A percentile compares a stretch with the other conserved stretches of the same genome.
Conservation (phyloP, 2,888 invertebrate genomes). For the Cotesia congregata region DNA sequence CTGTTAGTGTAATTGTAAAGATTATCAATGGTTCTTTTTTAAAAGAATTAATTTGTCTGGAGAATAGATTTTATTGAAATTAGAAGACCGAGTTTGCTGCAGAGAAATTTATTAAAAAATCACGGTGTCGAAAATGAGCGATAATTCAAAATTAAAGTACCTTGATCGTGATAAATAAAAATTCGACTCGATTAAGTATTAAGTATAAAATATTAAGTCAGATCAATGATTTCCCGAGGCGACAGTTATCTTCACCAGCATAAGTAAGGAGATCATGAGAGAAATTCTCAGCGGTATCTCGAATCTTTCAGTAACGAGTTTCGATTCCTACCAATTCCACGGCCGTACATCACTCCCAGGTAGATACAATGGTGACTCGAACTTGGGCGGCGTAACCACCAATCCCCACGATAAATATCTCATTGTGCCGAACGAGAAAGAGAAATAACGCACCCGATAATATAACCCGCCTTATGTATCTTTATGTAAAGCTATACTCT, state of each 20-base stretch:
- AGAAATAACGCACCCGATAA: conserved; percentile 28
- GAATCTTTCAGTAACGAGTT: conserved; percentile 63
- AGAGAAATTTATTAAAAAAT: too few relatives aligned
- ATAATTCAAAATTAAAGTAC: not conserved
- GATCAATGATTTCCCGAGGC: conserved; percentile 21
- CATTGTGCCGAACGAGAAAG: conserved; percentile 58
- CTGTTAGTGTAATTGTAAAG: too few relatives aligned
- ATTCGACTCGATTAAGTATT: conserved; percentile 40
- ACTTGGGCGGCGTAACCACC: conserved; percentile 32
- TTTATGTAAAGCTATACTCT: conserved; percentile 5
- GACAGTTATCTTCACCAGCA: conserved; percentile 53
- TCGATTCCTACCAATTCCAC: conserved; percentile 68
- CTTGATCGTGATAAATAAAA: conserved; percentile 21
- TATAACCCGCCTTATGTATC: not conserved
- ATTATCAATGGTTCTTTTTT: too few relatives aligned
- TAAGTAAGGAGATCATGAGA: conserved; percentile 53
- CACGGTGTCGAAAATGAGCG: too few relatives aligned
- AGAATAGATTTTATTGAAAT: too few relatives aligned
- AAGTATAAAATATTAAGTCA: not conserved
- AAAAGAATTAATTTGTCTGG: too few relatives aligned
- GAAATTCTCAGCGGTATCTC: conserved; percentile 65
- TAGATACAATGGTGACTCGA: conserved; percentile 65
- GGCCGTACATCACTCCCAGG: conserved; percentile 67
- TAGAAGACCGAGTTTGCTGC: too few relatives aligned
- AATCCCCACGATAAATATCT: conserved; percentile 65